phyloP scores from a whole-genome alignment of 2,113 vertebrate genomes.

The Eupsittula cactorum region DNA sequence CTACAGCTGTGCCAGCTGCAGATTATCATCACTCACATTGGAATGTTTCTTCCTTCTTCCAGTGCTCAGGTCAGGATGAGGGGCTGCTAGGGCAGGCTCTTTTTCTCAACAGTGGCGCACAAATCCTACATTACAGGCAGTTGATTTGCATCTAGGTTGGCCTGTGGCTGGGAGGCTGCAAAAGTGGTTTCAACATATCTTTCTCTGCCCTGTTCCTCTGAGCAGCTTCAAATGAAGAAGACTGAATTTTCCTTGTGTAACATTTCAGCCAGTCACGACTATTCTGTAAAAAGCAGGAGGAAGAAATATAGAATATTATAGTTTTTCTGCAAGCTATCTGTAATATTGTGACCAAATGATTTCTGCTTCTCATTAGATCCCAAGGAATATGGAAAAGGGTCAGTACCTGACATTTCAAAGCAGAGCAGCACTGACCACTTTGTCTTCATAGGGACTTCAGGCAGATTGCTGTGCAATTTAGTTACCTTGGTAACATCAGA shows the following conservation, averaged over 20 bases:
- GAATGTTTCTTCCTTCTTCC: not conserved
- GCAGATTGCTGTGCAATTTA: not conserved
- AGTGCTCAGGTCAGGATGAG: not conserved
- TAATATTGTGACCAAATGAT: not conserved
- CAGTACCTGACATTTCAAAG: constrained; percentile 26
- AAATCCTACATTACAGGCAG: not conserved
- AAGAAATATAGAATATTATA: not conserved
- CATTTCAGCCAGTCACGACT: not conserved
- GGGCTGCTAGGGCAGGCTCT: not conserved
- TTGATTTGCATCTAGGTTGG: not conserved
- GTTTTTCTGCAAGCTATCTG: not conserved
- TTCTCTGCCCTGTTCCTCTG: not conserved
- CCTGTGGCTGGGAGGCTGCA: not conserved
- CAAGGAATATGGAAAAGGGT: not conserved
- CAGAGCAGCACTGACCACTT: not conserved
- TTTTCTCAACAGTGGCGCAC: accelerated
- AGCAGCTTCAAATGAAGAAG: not conserved
- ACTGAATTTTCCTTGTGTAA: not conserved
- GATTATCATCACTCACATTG: not conserved
- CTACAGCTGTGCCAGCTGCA: not conserved
- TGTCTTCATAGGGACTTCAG: constrained; percentile 14
- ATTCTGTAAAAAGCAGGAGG: not conserved
- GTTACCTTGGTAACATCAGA: constrained; percentile 57
- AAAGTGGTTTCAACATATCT: not conserved
- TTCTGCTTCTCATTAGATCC: not conserved